These are phyloP conservation scores for Drosophila dunni DNA, from an alignment of 1,140 invertebrate species.

Conservation along the genomic window DNA sequence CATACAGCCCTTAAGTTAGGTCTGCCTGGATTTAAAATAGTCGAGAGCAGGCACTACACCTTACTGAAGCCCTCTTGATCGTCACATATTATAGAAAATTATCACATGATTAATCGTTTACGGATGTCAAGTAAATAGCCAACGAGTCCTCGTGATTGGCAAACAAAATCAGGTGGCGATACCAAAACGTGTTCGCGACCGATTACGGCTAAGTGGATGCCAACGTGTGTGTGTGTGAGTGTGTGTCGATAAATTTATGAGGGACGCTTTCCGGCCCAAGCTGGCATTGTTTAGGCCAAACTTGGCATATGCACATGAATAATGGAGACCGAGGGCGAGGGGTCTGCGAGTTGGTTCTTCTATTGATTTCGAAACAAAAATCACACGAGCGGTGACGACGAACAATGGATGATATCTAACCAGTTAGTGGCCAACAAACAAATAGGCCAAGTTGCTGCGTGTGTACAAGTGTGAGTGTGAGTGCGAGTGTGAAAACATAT, in stretches of 20 bases:
- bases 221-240: conserved; percentile 67
- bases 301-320: conserved; percentile 69
- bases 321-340: conserved; percentile 58
- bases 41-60: too few species aligned
- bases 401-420: conserved; percentile 25
- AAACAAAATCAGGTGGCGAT: conserved; percentile 16
- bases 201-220: conserved; percentile 47
- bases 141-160: not conserved
- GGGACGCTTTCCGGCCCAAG: conserved; percentile 22
- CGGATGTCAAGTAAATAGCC: not conserved
- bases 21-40: too few species aligned
- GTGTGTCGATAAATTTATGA: conserved; percentile 74
- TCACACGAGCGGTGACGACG: conserved; percentile 24
- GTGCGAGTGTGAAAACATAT: conserved; percentile 58
- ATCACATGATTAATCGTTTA: conserved; percentile 4
- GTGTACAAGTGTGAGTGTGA: conserved; percentile 26
- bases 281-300: conserved; percentile 59
- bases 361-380: conserved; percentile 72
- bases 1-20: too few species aligned
- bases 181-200: not conserved
- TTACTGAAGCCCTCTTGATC: too few species aligned
- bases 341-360: conserved; percentile 52
- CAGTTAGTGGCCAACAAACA: conserved; percentile 31
- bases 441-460: conserved; percentile 34
- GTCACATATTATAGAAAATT: not conserved